These are phyloP conservation scores for Trigoniulus corallinus DNA, from an alignment of 1,140 invertebrate genomes.

Conservation along the genomic window DNA sequence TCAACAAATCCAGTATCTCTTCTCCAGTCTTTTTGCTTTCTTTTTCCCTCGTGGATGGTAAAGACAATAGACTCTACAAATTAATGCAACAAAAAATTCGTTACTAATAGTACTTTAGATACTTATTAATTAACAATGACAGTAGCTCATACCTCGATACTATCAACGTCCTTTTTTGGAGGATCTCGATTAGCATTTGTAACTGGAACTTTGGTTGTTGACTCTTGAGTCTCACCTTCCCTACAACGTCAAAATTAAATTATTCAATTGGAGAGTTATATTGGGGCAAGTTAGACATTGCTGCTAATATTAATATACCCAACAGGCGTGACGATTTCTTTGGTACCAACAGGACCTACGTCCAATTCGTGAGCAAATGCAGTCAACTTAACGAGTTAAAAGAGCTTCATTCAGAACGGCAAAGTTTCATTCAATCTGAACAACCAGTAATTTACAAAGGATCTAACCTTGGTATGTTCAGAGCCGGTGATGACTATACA, in stretches of 20 bases:
- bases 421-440: too few relatives aligned
- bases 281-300: too few relatives aligned
- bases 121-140: conserved; percentile 2
- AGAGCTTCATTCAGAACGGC: too few relatives aligned
- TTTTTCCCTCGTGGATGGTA: conserved; percentile 85
- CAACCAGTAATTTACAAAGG: background rate
- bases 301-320: background rate
- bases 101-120: background rate
- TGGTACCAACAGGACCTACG: background rate
- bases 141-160: conserved; percentile 46
- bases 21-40: conserved; percentile 90
- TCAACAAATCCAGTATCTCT: conserved; percentile 84
- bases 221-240: too few relatives aligned
- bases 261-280: too few relatives aligned
- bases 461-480: conserved; percentile 40
- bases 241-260: too few relatives aligned
- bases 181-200: conserved; percentile 10
- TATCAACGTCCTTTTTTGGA: conserved; percentile 30
- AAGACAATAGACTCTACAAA: conserved; percentile 77
- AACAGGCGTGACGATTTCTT: background rate
- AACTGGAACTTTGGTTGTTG: background rate
- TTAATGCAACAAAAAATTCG: conserved; percentile 16
- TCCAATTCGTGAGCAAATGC: conserved; percentile 6
- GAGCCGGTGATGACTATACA: conserved; percentile 45
- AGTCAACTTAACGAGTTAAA: conserved; percentile 1